phyloP scores from a whole-genome alignment of 1,140 invertebrate species.

The Tetramorium parvispinum region DNA sequence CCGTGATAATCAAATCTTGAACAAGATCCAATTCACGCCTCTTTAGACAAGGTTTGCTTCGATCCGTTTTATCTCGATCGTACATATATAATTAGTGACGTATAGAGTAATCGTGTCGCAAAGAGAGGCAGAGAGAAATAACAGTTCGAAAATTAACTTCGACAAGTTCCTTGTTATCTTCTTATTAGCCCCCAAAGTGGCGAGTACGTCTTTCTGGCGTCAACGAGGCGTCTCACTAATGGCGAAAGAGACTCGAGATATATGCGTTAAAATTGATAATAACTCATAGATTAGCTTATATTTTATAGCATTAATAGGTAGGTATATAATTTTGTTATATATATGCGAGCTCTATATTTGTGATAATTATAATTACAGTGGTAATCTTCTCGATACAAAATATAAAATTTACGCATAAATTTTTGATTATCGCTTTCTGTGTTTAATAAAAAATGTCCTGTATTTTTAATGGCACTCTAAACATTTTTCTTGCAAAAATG shows the following conservation, averaged over 20 bases:
- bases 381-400: neutral
- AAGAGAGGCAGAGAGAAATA: neutral
- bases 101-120: neutral
- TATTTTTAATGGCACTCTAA: neutral
- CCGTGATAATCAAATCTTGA: neutral
- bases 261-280: slow-evolving; percentile 14
- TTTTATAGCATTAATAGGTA: neutral
- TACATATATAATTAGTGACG: neutral
- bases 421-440: neutral
- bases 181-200: slow-evolving; percentile 4
- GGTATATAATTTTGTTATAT: neutral
- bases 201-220: slow-evolving; percentile 23
- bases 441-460: neutral
- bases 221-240: slow-evolving; percentile 26
- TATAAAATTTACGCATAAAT: slow-evolving; percentile 3
- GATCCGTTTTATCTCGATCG: neutral
- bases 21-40: neutral
- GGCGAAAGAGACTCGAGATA: neutral
- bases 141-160: slow-evolving; percentile 39
- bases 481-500: neutral
- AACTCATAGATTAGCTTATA: neutral
- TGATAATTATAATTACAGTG: neutral
- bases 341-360: neutral
- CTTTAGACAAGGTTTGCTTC: neutral
- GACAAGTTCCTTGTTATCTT: slow-evolving; percentile 15